A percentile compares a stretch with the other conserved stretches of the same genome.
Conservation (phyloP, 2,888 invertebrate genomes). For the Troides oblongomaculatus region DNA sequence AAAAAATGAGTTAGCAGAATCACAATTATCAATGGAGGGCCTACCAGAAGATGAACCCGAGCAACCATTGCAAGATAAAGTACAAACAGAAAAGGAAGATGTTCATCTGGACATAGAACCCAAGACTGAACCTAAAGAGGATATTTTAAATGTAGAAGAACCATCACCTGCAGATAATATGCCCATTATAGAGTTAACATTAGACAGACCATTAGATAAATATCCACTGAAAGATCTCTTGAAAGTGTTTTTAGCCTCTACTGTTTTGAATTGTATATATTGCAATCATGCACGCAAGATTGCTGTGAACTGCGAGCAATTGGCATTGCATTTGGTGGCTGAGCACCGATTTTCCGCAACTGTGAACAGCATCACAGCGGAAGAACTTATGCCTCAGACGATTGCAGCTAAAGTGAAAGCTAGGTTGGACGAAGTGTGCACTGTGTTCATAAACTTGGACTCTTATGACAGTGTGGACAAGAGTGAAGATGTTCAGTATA, state of each 20-base stretch:
- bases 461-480: constrained; percentile 83
- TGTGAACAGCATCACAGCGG: constrained; percentile 88
- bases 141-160: constrained; percentile 53
- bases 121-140: constrained; percentile 55
- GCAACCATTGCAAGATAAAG: constrained; percentile 38
- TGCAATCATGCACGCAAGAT: constrained; percentile 93
- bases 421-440: constrained; percentile 81
- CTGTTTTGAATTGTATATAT: constrained; percentile 87
- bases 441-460: constrained; percentile 85
- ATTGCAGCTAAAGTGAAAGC: constrained; percentile 84
- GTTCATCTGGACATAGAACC: constrained; percentile 51
- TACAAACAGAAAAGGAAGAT: constrained; percentile 47
- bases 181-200: constrained; percentile 84
- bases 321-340: constrained; percentile 88
- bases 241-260: constrained; percentile 85
- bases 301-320: constrained; percentile 89
- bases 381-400: constrained; percentile 85
- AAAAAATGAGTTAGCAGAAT: constrained; percentile 32
- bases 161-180: constrained; percentile 74
- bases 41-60: constrained; percentile 35
- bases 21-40: constrained; percentile 34
- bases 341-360: constrained; percentile 90
- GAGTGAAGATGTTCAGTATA: constrained; percentile 78
- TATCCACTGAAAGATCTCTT: constrained; percentile 85
- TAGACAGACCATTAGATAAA: constrained; percentile 87